These are phyloP conservation scores for Helogale parvula DNA, from an alignment of 2,113 vertebrate genomes.

Conservation along the genomic window DNA sequence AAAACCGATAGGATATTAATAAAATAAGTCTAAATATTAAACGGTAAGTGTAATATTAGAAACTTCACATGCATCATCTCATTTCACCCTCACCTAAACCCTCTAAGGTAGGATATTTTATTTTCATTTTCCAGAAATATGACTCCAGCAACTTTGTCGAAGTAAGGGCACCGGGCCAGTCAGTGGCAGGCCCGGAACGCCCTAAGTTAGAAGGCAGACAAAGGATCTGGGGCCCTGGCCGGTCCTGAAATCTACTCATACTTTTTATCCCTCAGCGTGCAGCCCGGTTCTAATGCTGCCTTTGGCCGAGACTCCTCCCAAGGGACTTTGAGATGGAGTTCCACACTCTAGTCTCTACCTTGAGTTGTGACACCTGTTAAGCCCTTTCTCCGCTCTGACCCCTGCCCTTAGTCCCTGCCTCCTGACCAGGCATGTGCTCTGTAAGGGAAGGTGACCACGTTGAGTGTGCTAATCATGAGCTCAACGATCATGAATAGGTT, in stretches of 20 bases:
- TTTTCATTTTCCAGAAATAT: background rate
- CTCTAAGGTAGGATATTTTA: background rate
- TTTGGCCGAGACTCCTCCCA: background rate
- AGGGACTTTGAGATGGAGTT: background rate
- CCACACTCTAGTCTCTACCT: background rate
- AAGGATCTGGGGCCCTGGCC: background rate
- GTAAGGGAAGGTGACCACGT: background rate
- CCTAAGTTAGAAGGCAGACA: no score
- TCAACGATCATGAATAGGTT: background rate
- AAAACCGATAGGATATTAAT: background rate
- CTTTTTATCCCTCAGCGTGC: background rate
- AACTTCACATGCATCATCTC: background rate
- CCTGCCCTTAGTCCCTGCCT: background rate
- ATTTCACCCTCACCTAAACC: background rate
- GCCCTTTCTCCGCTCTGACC: background rate
- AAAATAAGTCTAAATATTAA: background rate
- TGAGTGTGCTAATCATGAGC: background rate
- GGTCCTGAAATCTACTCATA: background rate
- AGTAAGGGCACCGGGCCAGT: background rate
- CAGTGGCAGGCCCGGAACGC: background rate
- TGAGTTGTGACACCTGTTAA: background rate
- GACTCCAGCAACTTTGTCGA: background rate
- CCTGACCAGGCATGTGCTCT: background rate
- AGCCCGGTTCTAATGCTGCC: background rate
- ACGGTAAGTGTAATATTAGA: background rate